Base-by-base conservation (phyloP, 1,140 invertebrate genomes). In the Bombus superbus region DNA sequence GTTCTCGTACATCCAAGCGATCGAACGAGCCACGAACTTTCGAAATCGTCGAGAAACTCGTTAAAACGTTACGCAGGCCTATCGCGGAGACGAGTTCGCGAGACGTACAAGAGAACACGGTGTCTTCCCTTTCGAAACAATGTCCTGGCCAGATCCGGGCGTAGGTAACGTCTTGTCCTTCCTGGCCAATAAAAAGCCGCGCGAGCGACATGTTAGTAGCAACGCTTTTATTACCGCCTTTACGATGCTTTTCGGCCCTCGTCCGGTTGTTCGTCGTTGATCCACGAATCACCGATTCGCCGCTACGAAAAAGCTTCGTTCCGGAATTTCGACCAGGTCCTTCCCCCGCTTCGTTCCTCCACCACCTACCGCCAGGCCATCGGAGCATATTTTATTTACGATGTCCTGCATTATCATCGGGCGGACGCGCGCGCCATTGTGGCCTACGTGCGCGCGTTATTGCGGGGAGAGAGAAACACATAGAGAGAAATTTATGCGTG, bases 401-500 rank as follows among this genome's bases (percentile, higher is more conserved):
- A 83, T 90, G 81, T 83, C 77, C 73, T 53, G 86, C 86, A 90
- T 90, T 90, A 90, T 90, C 83, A 78, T 90, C 81, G 86, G 53
- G 18, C 85, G 64, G 72, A 66, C 83, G 68, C 73, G 68, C 73
- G 62, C 78, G 81, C 81, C 81, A 84, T 87, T 89, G 81, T 77
- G 42, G 75, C 66, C 76, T 83, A 79, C 80, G 83, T 88, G 86
- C 76, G 72, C 79, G 73, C 74, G 79, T 86, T 76, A 71, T 85
- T 87, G 89, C 89, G 86, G 38, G 53, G 53, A 38, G 59, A 62
- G 64, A 76, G 80, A 90, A 68, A 90, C 66, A 78, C 80, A 90
- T 68, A 74, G 78, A 82, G 83, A 88, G 89, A 87, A 87, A 85
- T 87, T 87, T 87, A 87, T 88, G 93, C 90, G 94, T 94, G 93